Conservation (phyloP, 2,888 invertebrate species). For the Ctena decussata region DNA sequence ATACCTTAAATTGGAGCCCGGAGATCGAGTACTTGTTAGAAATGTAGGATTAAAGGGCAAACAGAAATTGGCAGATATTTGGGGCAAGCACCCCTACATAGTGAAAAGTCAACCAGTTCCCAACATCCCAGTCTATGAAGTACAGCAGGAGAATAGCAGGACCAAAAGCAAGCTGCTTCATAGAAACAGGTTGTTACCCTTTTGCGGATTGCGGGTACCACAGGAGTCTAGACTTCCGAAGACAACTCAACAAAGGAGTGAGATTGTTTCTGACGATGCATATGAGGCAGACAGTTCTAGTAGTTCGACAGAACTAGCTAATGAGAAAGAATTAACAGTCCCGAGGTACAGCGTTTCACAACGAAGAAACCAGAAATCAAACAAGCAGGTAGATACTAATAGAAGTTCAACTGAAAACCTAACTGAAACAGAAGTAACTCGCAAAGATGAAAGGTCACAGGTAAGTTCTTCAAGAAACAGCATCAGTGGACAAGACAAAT, state of each 20-base stretch:
- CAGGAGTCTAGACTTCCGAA: background rate
- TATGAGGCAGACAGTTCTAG: background rate
- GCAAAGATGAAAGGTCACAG: background rate
- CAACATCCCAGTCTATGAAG: background rate
- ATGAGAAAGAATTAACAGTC: background rate
- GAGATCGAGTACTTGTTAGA: background rate
- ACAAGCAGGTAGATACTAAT: background rate
- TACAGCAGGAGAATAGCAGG: background rate
- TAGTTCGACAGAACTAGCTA: background rate
- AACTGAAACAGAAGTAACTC: background rate
- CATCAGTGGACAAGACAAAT: background rate
- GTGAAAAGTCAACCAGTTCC: background rate
- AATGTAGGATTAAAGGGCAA: background rate
- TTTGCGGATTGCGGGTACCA: background rate
- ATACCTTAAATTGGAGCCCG: background rate
- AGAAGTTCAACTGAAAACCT: background rate
- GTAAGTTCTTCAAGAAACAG: background rate
- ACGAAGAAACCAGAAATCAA: background rate
- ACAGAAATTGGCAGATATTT: background rate
- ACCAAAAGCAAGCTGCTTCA: background rate
- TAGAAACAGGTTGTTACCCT: background rate
- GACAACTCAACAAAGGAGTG: background rate
- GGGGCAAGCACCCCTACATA: background rate
- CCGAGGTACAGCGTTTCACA: background rate
- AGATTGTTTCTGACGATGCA: background rate